Base-by-base conservation (phyloP, 1,140 invertebrate genomes). In the Mamestra configurata region DNA sequence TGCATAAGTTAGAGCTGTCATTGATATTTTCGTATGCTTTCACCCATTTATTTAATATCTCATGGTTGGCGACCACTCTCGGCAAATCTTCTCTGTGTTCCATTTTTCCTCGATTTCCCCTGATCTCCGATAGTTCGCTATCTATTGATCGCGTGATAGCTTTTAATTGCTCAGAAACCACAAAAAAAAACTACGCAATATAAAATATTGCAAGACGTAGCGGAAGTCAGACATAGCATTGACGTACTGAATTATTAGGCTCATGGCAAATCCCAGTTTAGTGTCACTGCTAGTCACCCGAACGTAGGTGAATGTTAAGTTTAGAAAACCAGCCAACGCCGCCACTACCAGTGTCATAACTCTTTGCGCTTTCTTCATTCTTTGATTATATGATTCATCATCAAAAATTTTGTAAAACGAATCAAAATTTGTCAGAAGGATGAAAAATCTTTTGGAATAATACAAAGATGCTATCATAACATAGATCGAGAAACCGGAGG, bases 1-100 rank as follows among this genome's bases (percentile, higher is more conserved):
- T 88, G 24, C 84, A 79, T 8, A 82, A 66, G 57, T 80, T 81
- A 0, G 81, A 84, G 59, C 80, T 84, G 37, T 84, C 66, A n/a
- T 79, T 83, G 4, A 86, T 73, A 53, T 82, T 84, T n/a, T 68
- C 79, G 46, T 87, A 87, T n/a, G 70, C 46, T 51, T 59, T 53
- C 4, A 66, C 79, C 82, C 80, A 88, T 59, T 82, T 80, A 18
- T 80, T 43, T 35, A 86, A 76, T n/a, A 80, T 40, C 18, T 71
- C 31, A 5, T 11, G 43, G 49, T 43, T 31, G 10, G 46, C 35
- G 4, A n/a, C 7, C 13, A 11, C 57, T 8, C 24, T 27, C 1
- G 31, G 8, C 8, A 61, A 15, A 49, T 27, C 13, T 27, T 10
- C 55, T 24, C 6, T 27, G 0, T 59, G 40, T n/a, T 13, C 40